Conservation (phyloP, 53 echinoderm and acorn worm species). For the Antedon mediterranea region DNA sequence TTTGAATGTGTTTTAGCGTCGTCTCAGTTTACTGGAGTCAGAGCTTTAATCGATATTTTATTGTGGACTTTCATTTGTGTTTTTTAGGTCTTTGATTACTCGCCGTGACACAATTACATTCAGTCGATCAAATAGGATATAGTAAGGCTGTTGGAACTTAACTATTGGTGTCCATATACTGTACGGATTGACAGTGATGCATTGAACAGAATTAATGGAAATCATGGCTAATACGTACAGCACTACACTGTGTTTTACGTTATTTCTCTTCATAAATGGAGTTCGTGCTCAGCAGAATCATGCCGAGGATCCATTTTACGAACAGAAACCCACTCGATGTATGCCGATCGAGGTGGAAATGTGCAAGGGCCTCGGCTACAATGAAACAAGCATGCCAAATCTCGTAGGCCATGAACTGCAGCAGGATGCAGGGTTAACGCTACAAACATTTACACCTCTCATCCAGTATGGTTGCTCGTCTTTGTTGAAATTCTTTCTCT, state of each 20-base stretch:
- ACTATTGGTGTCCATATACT: too few species aligned
- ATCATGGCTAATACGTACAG: neutral
- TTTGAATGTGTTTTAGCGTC: neutral
- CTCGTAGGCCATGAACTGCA: conserved; percentile 88
- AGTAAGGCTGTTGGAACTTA: too few species aligned
- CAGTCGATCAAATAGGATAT: neutral
- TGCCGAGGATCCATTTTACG: conserved; percentile 45
- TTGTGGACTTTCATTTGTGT: neutral
- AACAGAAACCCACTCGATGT: conserved; percentile 78
- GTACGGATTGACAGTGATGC: neutral
- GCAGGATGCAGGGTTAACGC: conserved; percentile 74
- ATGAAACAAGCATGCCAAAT: conserved; percentile 92
- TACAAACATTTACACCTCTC: conserved; percentile 91
- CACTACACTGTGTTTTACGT: neutral
- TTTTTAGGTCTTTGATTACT: neutral
- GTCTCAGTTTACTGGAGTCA: neutral
- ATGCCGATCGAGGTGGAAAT: conserved; percentile 70
- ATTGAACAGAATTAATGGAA: neutral
- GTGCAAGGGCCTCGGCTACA: conserved; percentile 80
- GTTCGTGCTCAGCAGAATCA: neutral
- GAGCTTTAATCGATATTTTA: neutral
- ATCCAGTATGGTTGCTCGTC: conserved; percentile 88
- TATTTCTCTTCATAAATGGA: neutral
- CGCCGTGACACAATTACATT: neutral
- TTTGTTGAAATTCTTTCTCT: conserved; percentile 73